Evolutionary conservation across 1,140 invertebrate species (phyloP).

Genomic region (Drosophila asahinai): DNA sequence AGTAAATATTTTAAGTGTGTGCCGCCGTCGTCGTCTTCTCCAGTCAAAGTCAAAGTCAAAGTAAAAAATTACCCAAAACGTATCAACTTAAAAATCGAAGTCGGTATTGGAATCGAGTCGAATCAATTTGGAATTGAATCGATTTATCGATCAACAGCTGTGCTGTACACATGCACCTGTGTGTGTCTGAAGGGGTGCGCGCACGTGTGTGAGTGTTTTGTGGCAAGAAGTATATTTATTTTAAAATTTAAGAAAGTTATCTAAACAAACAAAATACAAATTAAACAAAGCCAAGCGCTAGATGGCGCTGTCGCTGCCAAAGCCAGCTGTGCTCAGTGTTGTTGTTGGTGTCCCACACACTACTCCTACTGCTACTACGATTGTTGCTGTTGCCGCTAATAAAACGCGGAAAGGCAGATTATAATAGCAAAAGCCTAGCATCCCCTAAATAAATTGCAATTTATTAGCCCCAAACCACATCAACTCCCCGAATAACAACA

Average conservation of each 20-base stretch:
- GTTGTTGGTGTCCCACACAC: conserved; percentile 34
- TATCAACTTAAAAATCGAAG: background rate
- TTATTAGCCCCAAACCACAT: conserved; percentile 61
- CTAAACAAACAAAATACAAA: conserved; percentile 18
- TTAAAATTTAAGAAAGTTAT: background rate
- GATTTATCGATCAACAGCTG: conserved; percentile 42
- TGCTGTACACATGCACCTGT: conserved; percentile 45
- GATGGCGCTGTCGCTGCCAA: conserved; percentile 60
- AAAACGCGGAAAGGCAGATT: conserved; percentile 59
- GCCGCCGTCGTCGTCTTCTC: conserved; percentile 7
- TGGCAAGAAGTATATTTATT: conserved; percentile 6
- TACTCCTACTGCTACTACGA: background rate
- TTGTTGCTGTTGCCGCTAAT: conserved; percentile 37
- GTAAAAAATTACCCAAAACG: conserved; percentile 7
- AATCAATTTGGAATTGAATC: conserved; percentile 15
- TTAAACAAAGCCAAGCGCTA: conserved; percentile 61
- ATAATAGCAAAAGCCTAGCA: conserved; percentile 45
- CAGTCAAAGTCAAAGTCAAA: conserved; percentile 6
- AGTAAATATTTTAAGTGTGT: conserved; percentile 47
- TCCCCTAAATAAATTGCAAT: conserved; percentile 66
- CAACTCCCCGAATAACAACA: conserved; percentile 21
- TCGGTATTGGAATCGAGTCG: background rate
- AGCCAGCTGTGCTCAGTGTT: conserved; percentile 44
- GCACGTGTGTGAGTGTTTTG: conserved; percentile 22
- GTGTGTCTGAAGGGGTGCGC: conserved; percentile 14